Evolutionary conservation across 2,113 vertebrate species (phyloP).

Genomic region (Bucco capensis): DNA sequence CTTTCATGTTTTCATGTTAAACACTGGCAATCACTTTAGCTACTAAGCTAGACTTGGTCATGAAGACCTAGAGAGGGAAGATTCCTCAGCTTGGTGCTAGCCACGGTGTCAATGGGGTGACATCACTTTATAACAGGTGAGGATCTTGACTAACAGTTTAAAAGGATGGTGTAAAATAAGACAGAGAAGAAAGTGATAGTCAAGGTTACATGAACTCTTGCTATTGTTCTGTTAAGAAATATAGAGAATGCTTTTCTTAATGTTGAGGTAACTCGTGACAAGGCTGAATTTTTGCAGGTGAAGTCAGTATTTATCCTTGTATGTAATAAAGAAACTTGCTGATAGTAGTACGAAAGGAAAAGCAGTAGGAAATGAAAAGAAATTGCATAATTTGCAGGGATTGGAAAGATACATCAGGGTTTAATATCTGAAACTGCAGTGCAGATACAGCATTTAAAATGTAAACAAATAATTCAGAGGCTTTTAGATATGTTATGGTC

Average conservation of each 20-base stretch:
- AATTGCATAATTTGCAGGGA: neutral
- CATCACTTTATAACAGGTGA: neutral
- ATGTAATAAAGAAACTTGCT: neutral
- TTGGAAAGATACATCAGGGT: neutral
- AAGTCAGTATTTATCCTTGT: conserved; percentile 12
- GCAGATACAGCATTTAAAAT: conserved; percentile 2
- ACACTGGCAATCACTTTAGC: neutral
- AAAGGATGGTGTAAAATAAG: neutral
- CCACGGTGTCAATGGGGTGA: neutral
- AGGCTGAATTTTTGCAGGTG: neutral
- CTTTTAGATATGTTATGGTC: neutral
- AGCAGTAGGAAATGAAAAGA: conserved; percentile 18
- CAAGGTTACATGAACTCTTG: neutral
- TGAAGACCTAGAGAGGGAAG: neutral
- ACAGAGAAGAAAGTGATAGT: neutral
- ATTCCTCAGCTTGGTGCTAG: neutral
- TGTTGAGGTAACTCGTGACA: conserved; percentile 3
- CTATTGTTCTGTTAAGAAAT: neutral
- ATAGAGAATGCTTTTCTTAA: neutral
- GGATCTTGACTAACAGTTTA: neutral
- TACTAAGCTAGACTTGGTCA: neutral
- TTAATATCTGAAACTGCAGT: conserved; percentile 9
- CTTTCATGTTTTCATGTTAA: neutral
- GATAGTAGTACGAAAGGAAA: neutral
- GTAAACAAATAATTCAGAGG: neutral